These are phyloP conservation scores for Hecatera dysodea DNA, from an alignment of 2,888 invertebrate genomes.

Conservation along the genomic window DNA sequence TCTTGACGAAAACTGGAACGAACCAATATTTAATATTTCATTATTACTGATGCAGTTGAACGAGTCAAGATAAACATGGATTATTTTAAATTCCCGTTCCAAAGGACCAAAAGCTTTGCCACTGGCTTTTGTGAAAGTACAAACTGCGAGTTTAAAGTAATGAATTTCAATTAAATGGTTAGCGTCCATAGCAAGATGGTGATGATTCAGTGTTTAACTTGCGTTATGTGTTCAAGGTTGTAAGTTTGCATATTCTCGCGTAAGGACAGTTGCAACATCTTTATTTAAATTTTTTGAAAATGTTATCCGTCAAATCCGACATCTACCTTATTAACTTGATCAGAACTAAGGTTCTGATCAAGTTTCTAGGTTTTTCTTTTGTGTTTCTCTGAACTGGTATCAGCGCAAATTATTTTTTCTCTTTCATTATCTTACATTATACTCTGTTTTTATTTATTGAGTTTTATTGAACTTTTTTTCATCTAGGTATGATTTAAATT, in stretches of 20 bases:
- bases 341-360: background rate
- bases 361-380: background rate
- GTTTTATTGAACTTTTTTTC: background rate
- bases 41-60: slow-evolving; percentile 32
- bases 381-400: no score
- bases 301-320: background rate
- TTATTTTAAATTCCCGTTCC: slow-evolving; percentile 11
- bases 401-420: background rate
- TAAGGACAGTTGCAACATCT: background rate
- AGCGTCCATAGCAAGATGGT: no score
- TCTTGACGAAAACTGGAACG: slow-evolving; percentile 35
- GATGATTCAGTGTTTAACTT: slow-evolving; percentile 5
- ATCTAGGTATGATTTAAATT: background rate
- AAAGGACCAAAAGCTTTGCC: slow-evolving; percentile 16
- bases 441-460: background rate
- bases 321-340: background rate
- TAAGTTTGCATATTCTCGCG: background rate
- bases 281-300: background rate
- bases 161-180: slow-evolving; percentile 15
- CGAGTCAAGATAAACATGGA: slow-evolving; percentile 27
- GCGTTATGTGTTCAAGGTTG: background rate
- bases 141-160: background rate
- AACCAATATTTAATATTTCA: slow-evolving; percentile 36
- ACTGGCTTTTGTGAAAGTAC: slow-evolving; percentile 17
- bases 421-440: background rate